Evolutionary conservation across 2,888 invertebrate species (phyloP).

Genomic region (Drosophila buzzatii): DNA sequence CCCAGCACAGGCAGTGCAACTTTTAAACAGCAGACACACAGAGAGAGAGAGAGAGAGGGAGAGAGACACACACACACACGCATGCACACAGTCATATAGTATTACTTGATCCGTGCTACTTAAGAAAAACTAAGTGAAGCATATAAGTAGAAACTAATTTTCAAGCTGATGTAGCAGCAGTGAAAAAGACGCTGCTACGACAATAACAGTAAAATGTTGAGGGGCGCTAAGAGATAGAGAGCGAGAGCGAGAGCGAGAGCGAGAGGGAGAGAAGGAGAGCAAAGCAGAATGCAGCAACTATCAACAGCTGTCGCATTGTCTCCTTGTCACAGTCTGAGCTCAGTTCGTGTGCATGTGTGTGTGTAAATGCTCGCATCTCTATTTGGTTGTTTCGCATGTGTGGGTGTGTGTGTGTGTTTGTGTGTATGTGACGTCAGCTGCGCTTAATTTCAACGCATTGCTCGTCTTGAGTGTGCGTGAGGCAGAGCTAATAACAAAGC

Average conservation of each 20-base stretch:
- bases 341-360: conserved; percentile 6
- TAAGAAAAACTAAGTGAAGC: conserved; percentile 80
- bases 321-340: conserved; percentile 20
- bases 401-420: conserved; percentile 12
- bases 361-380: conserved; percentile 35
- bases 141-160: conserved; percentile 80
- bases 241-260: conserved; percentile 17
- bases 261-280: neutral
- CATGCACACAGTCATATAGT: conserved; percentile 12
- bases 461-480: conserved; percentile 58
- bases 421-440: conserved; percentile 48
- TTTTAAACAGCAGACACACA: conserved; percentile 44
- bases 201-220: conserved; percentile 31
- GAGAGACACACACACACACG: conserved; percentile 38
- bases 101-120: conserved; percentile 76
- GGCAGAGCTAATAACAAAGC: conserved; percentile 59
- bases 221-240: conserved; percentile 2
- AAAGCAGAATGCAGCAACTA: conserved; percentile 33
- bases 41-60: conserved; percentile 4
- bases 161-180: conserved; percentile 76
- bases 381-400: conserved; percentile 13
- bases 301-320: conserved; percentile 53
- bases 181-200: conserved; percentile 32
- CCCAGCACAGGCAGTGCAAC: conserved; percentile 52
- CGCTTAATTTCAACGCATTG: conserved; percentile 74